These are phyloP conservation scores for Poecilia gillii DNA, from an alignment of 2,797 vertebrate genomes.

Conservation along the genomic window DNA sequence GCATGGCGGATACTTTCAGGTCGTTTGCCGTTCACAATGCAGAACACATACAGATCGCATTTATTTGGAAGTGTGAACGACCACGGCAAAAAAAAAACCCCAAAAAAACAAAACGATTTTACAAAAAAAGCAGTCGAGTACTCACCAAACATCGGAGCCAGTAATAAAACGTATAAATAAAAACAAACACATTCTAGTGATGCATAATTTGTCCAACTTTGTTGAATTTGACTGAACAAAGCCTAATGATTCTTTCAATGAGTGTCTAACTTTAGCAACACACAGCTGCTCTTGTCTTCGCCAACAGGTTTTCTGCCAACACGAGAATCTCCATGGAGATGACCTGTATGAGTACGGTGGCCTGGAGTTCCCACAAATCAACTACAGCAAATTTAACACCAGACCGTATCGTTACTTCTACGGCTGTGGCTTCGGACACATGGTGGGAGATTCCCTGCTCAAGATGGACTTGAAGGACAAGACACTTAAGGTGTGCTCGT, in stretches of 20 bases:
- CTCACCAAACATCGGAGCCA: not conserved
- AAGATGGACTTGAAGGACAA: constrained; percentile 92
- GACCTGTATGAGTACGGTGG: constrained; percentile 85
- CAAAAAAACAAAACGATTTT: too few species aligned
- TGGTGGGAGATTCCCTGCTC: constrained; percentile 90
- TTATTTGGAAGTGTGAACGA: too few species aligned
- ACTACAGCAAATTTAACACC: constrained; percentile 84
- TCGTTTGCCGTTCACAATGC: too few species aligned
- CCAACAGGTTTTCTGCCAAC: constrained; percentile 87
- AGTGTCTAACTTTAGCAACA: not conserved
- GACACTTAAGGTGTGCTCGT: constrained; percentile 81
- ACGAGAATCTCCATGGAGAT: constrained; percentile 87
- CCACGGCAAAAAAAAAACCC: too few species aligned
- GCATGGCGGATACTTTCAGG: too few species aligned
- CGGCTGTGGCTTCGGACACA: constrained; percentile 89
- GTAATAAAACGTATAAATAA: not conserved
- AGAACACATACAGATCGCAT: too few species aligned
- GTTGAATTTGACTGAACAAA: not conserved
- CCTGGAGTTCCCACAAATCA: constrained; percentile 94
- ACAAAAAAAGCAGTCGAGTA: not conserved
- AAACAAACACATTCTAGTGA: not conserved
- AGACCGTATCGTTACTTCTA: constrained; percentile 90
- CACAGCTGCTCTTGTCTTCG: constrained; percentile 19
- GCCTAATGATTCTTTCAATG: not conserved
- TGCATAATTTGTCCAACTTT: not conserved